Percentiles rank a stretch among this genome's conserved stretches.
These are phyloP conservation scores for Coelopa pilipes DNA, from an alignment of 2,888 invertebrate species.

Conservation along the genomic window DNA sequence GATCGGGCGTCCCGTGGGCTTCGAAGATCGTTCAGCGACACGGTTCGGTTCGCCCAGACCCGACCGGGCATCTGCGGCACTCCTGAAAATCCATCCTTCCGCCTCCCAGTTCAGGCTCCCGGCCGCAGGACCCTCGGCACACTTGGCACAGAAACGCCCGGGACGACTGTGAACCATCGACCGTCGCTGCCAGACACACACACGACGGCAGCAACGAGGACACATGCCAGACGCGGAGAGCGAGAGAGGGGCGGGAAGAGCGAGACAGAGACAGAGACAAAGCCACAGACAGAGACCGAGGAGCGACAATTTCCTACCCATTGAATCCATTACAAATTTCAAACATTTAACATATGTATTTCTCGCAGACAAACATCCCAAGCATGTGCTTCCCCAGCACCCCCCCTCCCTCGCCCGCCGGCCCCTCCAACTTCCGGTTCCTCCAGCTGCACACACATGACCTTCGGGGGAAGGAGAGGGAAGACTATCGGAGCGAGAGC, in stretches of 20 bases:
- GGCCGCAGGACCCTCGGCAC: too few relatives aligned
- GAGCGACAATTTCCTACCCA: neutral
- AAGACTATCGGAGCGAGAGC: neutral
- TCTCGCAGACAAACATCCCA: neutral
- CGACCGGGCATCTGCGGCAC: too few relatives aligned
- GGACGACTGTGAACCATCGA: too few relatives aligned
- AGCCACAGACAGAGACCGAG: neutral
- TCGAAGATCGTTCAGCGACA: too few relatives aligned
- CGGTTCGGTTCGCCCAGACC: too few relatives aligned
- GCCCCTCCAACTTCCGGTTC: slow-evolving; percentile 6
- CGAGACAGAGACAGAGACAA: neutral
- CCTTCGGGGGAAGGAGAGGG: neutral
- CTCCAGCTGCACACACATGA: neutral
- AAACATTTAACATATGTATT: slow-evolving; percentile 7
- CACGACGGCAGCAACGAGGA: too few relatives aligned
- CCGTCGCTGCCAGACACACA: too few relatives aligned
- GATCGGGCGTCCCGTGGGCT: too few relatives aligned
- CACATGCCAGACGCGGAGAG: neutral
- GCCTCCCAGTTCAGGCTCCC: too few relatives aligned
- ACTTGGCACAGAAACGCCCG: too few relatives aligned
- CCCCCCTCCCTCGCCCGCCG: neutral
- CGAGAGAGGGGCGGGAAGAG: neutral
- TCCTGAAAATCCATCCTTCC: too few relatives aligned
- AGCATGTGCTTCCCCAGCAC: neutral
- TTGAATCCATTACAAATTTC: slow-evolving; percentile 12